phyloP scores from a whole-genome alignment of 2,888 invertebrate genomes.

The Eudasyphora cyanicolor region DNA sequence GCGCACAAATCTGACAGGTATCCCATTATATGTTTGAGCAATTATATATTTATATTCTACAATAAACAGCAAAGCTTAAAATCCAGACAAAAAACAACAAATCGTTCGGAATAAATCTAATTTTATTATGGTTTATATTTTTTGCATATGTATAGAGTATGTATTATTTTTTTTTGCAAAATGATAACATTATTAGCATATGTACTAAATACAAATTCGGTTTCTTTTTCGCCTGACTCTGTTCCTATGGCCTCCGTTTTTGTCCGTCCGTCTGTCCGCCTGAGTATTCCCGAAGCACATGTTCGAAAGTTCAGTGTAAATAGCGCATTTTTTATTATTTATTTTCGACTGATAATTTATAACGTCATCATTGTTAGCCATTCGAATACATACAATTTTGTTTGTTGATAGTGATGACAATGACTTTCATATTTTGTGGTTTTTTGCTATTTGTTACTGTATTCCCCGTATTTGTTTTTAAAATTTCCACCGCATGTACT shows the following conservation, averaged over 20 bases:
- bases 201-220: neutral
- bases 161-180: neutral
- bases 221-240: neutral
- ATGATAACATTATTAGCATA: slow-evolving; percentile 1
- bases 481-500: neutral
- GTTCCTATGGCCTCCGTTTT: neutral
- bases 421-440: too few relatives aligned
- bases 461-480: neutral
- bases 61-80: neutral
- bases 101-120: neutral
- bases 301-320: neutral
- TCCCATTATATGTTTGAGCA: neutral
- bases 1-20: neutral
- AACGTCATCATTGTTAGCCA: slow-evolving; percentile 36
- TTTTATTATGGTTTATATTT: too few relatives aligned
- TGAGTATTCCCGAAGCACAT: neutral
- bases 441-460: neutral
- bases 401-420: neutral
- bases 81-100: neutral
- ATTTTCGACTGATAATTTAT: slow-evolving; percentile 30
- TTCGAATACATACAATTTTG: neutral
- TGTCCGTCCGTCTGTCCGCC: neutral
- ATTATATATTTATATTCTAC: neutral
- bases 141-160: neutral
- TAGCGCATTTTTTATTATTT: neutral